phyloP scores from a whole-genome alignment of 2,888 invertebrate genomes.

The Heliconius charithonia region DNA sequence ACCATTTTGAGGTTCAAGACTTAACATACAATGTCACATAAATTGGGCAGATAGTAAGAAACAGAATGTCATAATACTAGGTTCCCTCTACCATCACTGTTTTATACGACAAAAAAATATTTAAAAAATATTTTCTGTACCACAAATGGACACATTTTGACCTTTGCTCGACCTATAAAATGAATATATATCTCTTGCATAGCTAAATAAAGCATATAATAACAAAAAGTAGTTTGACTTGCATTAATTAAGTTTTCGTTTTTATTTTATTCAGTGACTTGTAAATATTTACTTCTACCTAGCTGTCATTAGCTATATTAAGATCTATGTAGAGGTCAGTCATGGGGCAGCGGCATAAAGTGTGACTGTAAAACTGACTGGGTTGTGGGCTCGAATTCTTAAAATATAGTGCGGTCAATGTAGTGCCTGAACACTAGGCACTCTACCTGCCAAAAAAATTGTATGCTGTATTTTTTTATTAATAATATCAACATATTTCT shows the following conservation, averaged over 20 bases:
- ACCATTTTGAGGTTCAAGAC: background rate
- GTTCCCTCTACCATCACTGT: background rate
- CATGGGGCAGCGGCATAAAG: no score
- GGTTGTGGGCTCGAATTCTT: no score
- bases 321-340: no score
- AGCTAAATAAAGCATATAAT: background rate
- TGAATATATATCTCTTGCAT: background rate
- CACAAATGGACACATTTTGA: background rate
- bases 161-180: background rate
- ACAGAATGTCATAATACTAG: background rate
- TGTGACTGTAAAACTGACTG: no score
- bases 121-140: background rate
- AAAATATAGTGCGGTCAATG: no score
- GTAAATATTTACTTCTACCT: no score
- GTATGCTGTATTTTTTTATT: no score
- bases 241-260: background rate
- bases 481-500: no score
- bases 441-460: no score
- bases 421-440: no score
- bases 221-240: background rate
- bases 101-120: background rate
- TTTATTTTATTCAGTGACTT: background rate
- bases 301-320: no score
- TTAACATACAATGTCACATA: no score
- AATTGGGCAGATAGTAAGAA: background rate